Evolutionary conservation across 2,113 vertebrate genomes (phyloP).

Genomic region (Cyprinus carpio): DNA sequence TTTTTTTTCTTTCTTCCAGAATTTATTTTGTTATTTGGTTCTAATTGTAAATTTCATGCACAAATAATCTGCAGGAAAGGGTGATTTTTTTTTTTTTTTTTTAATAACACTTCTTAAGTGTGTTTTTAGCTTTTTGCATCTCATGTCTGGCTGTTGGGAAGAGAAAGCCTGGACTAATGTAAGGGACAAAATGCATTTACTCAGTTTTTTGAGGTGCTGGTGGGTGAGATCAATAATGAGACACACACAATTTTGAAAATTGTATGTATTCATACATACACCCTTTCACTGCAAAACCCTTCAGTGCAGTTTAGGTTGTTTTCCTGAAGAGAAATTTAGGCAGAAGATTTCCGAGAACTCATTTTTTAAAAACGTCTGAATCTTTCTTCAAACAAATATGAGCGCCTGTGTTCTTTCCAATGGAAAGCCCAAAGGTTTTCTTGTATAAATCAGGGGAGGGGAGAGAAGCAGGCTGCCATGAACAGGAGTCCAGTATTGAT

Average conservation of each 20-base stretch:
- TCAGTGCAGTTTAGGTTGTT: neutral
- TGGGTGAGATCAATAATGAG: constrained; percentile 28
- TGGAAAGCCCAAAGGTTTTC: constrained; percentile 71
- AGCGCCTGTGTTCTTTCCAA: constrained; percentile 39
- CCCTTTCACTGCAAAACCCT: neutral
- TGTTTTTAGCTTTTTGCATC: neutral
- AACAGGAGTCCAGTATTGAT: constrained; percentile 95
- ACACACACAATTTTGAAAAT: constrained; percentile 3
- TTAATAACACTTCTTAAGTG: neutral
- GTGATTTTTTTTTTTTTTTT: neutral
- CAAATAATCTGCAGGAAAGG: neutral
- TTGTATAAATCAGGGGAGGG: constrained; percentile 77
- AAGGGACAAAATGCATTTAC: neutral
- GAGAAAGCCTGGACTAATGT: neutral
- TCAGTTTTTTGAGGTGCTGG: constrained; percentile 6
- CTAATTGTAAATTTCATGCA: neutral
- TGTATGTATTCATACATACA: neutral
- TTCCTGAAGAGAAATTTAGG: neutral
- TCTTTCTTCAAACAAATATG: constrained; percentile 21
- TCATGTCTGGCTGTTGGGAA: neutral
- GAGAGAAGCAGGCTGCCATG: constrained; percentile 86
- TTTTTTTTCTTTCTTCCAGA: no score
- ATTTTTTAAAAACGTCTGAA: neutral
- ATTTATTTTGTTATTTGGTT: neutral
- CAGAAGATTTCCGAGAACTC: constrained; percentile 13